Evolutionary conservation across 2,888 invertebrate genomes (phyloP).

Genomic region (Myathropa florea): DNA sequence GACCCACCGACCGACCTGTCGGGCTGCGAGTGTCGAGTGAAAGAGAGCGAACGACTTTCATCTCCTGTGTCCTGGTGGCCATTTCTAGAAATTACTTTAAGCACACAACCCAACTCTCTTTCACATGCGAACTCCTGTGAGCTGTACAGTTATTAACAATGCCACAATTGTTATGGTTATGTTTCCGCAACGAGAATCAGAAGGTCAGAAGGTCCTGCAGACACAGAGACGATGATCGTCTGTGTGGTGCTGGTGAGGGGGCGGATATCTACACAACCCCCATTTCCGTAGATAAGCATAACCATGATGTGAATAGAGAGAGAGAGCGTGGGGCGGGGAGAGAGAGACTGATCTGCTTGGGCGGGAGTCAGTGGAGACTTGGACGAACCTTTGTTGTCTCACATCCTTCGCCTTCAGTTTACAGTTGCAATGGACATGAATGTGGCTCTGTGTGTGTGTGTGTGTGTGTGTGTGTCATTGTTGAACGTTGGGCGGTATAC

Average conservation of each 20-base stretch:
- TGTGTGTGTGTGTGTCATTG: neutral
- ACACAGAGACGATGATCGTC: neutral
- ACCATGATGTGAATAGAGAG: conserved; percentile 5
- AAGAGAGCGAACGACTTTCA: neutral
- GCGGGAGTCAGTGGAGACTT: neutral
- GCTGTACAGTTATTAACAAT: conserved; percentile 54
- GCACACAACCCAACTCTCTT: conserved; percentile 6
- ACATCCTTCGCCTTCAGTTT: neutral
- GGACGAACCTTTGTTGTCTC: conserved; percentile 9
- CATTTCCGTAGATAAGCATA: conserved; percentile 45
- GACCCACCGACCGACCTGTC: neutral
- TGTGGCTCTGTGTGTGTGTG: neutral
- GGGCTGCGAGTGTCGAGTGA: neutral
- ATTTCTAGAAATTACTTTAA: conserved; percentile 54
- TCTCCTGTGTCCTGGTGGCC: conserved; percentile 33
- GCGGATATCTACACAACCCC: conserved; percentile 49
- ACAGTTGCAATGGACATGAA: conserved; percentile 3
- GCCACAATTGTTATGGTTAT: conserved; percentile 66
- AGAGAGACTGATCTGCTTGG: neutral
- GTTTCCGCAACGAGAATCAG: conserved; percentile 54
- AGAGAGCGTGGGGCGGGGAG: neutral
- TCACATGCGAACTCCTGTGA: neutral
- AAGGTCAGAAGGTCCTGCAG: conserved; percentile 43
- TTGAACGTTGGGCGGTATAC: neutral
- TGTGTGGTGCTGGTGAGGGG: neutral